Percentiles rank a stretch among this genome's conserved stretches.
These are phyloP conservation scores for Acanthisitta chloris DNA, from an alignment of 2,113 vertebrate species.

Conservation along the genomic window DNA sequence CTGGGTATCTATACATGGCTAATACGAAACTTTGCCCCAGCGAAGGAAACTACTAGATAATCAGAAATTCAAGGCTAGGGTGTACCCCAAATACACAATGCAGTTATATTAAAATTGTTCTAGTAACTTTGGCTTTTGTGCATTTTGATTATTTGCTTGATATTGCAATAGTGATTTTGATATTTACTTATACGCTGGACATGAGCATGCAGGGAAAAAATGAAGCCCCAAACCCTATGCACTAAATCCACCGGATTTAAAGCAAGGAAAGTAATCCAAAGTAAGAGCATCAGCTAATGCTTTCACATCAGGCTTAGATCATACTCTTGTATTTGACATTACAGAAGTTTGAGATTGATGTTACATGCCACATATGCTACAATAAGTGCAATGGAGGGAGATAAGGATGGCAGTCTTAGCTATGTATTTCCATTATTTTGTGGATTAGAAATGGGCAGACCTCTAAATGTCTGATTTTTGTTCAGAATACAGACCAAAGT, in stretches of 20 bases:
- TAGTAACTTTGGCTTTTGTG: not conserved
- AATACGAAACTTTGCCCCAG: not conserved
- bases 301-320: constrained; percentile 24
- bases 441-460: not conserved
- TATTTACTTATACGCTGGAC: not conserved
- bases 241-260: constrained; percentile 1
- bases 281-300: constrained; percentile 10
- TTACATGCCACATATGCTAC: not conserved
- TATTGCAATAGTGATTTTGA: not conserved
- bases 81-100: not conserved
- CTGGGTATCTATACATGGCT: not conserved
- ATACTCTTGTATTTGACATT: constrained; percentile 15
- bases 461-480: not conserved
- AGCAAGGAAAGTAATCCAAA: constrained; percentile 26
- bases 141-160: not conserved
- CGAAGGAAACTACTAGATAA: not conserved
- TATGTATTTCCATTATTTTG: constrained; percentile 18
- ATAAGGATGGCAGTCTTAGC: not conserved
- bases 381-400: not conserved
- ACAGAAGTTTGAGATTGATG: constrained; percentile 2
- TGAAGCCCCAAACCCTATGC: not conserved
- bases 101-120: not conserved
- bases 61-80: not conserved
- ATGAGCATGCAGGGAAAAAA: not conserved
- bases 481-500: not conserved